Base-by-base conservation (phyloP, 1,140 invertebrate species). In the Drosophila fuyamai region DNA sequence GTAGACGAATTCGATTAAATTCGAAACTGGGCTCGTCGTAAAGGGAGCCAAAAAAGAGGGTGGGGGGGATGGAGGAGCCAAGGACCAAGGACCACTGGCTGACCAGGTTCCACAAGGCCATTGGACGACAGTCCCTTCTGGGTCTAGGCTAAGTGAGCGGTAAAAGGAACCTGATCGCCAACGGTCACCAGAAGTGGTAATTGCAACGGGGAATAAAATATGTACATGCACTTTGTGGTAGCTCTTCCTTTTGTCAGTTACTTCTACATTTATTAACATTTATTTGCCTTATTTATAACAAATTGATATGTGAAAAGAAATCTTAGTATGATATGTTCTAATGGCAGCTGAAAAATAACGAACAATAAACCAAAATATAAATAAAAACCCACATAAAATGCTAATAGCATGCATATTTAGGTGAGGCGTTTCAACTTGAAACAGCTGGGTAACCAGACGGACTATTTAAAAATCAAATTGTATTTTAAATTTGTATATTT, bases 101-200 rank as follows among this genome's bases (percentile, higher is more conserved):
- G 38, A 36, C 16, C 27, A 62, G 68, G 68, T 40, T 60, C 23
- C 18, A 6, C 61, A 77, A 77, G 74, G 74, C 18, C 73, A 13
- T 16, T 51, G 36, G 60, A 27, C 36, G 29, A 48, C 44, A 14
- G 23, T 48, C 50, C 51, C 55, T 58, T 68, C 44, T 77, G 56
- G 56, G 50, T 77, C 74, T 77, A 76, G 74, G 74, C 62, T 66
- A 76, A 55, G 74, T 55, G 72, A 76, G 51, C 38, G 74, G 71
- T 40, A 5, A 4, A 12, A 8, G 29, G 18, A 56, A 76, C 62
- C 62, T 58, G 56, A 53, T 54, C 61, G 32, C 5, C 32, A 76
- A 76, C 50, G 72, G 74, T 48, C 18, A 2, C 10, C 7, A 16
- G 36, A 57, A 10, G 18, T 6, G 18, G 29, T 12, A 59, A 14